Base-by-base conservation (phyloP, 2,113 vertebrate genomes). In the Lepus timidus region DNA sequence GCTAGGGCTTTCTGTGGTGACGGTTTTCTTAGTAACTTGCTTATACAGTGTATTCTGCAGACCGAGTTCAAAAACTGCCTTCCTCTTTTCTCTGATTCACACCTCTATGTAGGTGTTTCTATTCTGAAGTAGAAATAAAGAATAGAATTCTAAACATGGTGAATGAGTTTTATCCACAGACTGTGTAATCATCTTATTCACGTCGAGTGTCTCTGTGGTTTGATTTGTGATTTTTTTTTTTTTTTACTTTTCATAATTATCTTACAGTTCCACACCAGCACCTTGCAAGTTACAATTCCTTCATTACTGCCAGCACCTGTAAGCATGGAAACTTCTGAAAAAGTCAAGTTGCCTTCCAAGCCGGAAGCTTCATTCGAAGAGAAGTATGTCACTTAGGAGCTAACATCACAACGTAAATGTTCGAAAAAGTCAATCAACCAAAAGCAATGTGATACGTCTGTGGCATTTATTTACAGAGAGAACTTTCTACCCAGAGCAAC, bases 221-320 rank as follows among this genome's bases (percentile, higher is more conserved):
- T 95, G 52, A 17, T 51, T 73, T 23, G 29, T 88, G 58, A 65
- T 65, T 90, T 33, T 62, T n/a, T 76, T 51, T 44, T 80, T n/a
- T 62, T 94, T 74, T 65, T 16, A 31, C n/a, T 80, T 85, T 85
- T 88, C 58, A 5, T 88, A 49, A 27, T 94, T 55, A 19, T 29
- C 14, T 95, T 97, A 61, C 97, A 99, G 97, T 96, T 98, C 89
- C 98, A 98, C 87, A 98, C 97, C 33, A 98, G 98, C 94, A 91
- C 98, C 93, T 96, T 98, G 88, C 98, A 98, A 95, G 98, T 98
- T 95, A 97, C 98, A 65, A 85, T 98, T 58, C 98, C 98, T 90
- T 98, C 98, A 22, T 97, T 98, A 80, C 95, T 97, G 85, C 92
- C 98, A 22, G 39, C 91, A 4, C 95, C 97, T 20, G 93, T 96